These are phyloP conservation scores for Abscondita cerata DNA, from an alignment of 2,888 invertebrate genomes.

Conservation along the genomic window DNA sequence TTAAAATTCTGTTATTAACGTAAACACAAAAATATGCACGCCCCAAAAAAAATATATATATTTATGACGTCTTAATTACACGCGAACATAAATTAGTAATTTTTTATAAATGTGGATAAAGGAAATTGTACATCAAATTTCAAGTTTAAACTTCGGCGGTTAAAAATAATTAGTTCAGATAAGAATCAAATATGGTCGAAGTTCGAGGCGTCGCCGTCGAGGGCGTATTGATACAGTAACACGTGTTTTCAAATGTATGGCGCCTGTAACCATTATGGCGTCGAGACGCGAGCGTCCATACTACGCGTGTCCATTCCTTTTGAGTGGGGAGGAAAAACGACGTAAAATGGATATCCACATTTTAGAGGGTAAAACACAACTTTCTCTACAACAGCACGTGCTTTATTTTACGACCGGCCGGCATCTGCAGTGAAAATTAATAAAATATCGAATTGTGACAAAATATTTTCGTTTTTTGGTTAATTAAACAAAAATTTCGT, in stretches of 20 bases:
- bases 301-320: conserved; percentile 20
- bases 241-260: conserved; percentile 44
- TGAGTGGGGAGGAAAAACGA: conserved; percentile 16
- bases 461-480: no score
- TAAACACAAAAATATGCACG: background rate
- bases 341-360: conserved; percentile 19
- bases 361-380: conserved; percentile 4
- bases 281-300: conserved; percentile 44
- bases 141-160: background rate
- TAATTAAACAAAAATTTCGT: no score
- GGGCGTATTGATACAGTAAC: conserved; percentile 40
- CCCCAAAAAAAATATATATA: conserved; percentile 3
- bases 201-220: conserved; percentile 37
- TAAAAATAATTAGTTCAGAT: conserved; percentile 15
- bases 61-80: conserved; percentile 5
- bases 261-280: conserved; percentile 46
- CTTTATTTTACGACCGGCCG: background rate
- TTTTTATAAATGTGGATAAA: background rate
- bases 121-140: conserved; percentile 9
- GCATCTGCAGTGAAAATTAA: conserved; percentile 4
- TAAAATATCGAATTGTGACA: no score
- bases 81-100: background rate
- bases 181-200: conserved; percentile 24
- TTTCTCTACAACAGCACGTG: conserved; percentile 18
- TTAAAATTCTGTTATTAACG: conserved; percentile 5